Evolutionary conservation across 2,888 invertebrate species (phyloP), one percentile per base, ranked within the genome.

Genomic region (Vesta saturnalis): DNA sequence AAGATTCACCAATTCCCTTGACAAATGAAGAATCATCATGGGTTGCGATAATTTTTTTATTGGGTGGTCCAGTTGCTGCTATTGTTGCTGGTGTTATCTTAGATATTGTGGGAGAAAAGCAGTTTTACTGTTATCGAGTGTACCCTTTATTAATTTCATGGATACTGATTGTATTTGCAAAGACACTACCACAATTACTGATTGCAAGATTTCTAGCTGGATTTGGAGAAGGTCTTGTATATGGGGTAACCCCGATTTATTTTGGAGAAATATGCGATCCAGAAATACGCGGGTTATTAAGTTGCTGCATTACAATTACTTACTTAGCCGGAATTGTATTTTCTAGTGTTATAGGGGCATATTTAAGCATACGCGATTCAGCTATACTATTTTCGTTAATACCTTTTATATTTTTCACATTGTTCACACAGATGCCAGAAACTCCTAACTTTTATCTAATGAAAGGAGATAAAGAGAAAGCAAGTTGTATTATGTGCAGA

Each of bases 71-170:
- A 19, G 81, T 89, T 47, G 90, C 90, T 39, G 89, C 89, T 8
- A 79, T 89, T 2, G 83, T 88, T 15, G 87, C 90, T 14, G 90
- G 90, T 23, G 86, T 88, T 77, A 82, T 89, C 68, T 89, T 91
- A 62, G 90, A 91, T 79, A 84, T 85, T n/a, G n/a, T 69, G 92
- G 92, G 15, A 86, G 91, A 14, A 91, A 91, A 79, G 86, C 85
- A 14, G 1, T 22, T 18, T 19, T 60, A 5, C 1, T 60, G 6
- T 15, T 75, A 87, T 89, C 72, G 61, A 88, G 46, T 88, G 90
- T 52, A 5, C 52, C 52, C 1, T 52, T 52, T 16, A n/a, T 15
- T 16, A 3, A 18, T 12, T 3, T 52, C 52, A 70, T 91, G 91
- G 91, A 79, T 90, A 46, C 82, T 90, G 73, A 86, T 91, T 74